phyloP scores from a whole-genome alignment of 92 coral and sea anemone genomes.

The Porites lobata region DNA sequence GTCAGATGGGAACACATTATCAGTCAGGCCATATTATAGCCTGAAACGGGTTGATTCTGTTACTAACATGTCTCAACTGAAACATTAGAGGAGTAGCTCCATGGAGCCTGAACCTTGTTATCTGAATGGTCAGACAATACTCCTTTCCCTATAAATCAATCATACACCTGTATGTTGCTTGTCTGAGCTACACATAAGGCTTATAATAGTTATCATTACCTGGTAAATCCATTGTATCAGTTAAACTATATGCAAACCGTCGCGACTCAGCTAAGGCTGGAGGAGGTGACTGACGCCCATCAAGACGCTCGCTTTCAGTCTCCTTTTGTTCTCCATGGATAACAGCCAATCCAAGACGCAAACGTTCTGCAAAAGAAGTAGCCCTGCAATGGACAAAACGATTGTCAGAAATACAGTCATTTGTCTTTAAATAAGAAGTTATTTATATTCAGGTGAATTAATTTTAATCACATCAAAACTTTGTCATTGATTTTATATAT shows the following conservation, averaged over 20 bases:
- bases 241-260: slow-evolving; percentile 75
- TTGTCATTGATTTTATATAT: too few relatives aligned
- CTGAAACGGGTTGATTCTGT: too few relatives aligned
- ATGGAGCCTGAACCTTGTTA: too few relatives aligned
- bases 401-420: not conserved
- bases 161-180: too few relatives aligned
- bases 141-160: too few relatives aligned
- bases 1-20: too few relatives aligned
- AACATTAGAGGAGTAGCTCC: too few relatives aligned
- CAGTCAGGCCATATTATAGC: too few relatives aligned
- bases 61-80: too few relatives aligned
- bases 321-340: slow-evolving; percentile 96
- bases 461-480: not conserved
- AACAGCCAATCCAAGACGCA: slow-evolving; percentile 96
- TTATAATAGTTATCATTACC: slow-evolving; percentile 37
- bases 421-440: not conserved
- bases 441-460: not conserved
- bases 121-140: too few relatives aligned
- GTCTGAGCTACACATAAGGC: too few relatives aligned
- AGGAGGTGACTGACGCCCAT: slow-evolving; percentile 98
- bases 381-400: slow-evolving; percentile 70
- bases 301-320: slow-evolving; percentile 84
- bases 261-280: slow-evolving; percentile 75
- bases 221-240: slow-evolving; percentile 73
- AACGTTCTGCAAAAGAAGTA: slow-evolving; percentile 98